Base-by-base conservation (phyloP, 2,888 invertebrate species). In the Cheilosia scutellata region DNA sequence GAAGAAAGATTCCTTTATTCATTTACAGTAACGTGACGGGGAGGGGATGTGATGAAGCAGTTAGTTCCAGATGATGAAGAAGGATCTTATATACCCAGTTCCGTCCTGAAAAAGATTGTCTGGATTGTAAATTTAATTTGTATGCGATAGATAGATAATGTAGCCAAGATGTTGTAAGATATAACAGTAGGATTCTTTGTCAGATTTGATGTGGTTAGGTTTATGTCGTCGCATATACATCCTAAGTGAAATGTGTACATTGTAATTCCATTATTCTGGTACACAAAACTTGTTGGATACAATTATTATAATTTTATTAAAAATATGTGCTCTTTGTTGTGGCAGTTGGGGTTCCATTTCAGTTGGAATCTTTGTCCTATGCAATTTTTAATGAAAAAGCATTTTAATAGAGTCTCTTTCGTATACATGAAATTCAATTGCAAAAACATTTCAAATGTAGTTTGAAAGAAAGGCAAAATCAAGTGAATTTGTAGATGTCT, bases 91-190 rank as follows among this genome's bases (percentile, higher is more conserved):
- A 27, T 0, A 20, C 9, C 37, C 37, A 9, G 33, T 9, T 27
- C 16, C 37, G 58, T 33, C 47, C 47, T 66, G 60, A 33, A 55
- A 55, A 16, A 55, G 60, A 70, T 80, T 75, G 86, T 86, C 77
- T 82, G 80, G 76, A 55, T 63, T 82, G 80, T 71, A 82, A 82
- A 86, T 86, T 76, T 49, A 86, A 86, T 86, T 86, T 80, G 42
- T 63, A 63, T 79, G 58, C 72, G 47, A 75, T 65, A 58, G 65
- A 79, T 58, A 80, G 65, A 79, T 58, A 80, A 42, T 80, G 57
- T 58, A 78, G 31, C 63, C 40, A 65, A 66, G 51, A 72, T 71
- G 49, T 78, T 55, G 57, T 58, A 27, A 25, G 13, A 5, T 11
- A 37, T 47, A 7, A 42, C 55, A 13, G 33, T 33, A 5, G 6